A percentile compares a stretch with the other conserved stretches of the same genome.
phyloP scores from a whole-genome alignment of 2,797 vertebrate species.

The Gadopsis bispinosus region DNA sequence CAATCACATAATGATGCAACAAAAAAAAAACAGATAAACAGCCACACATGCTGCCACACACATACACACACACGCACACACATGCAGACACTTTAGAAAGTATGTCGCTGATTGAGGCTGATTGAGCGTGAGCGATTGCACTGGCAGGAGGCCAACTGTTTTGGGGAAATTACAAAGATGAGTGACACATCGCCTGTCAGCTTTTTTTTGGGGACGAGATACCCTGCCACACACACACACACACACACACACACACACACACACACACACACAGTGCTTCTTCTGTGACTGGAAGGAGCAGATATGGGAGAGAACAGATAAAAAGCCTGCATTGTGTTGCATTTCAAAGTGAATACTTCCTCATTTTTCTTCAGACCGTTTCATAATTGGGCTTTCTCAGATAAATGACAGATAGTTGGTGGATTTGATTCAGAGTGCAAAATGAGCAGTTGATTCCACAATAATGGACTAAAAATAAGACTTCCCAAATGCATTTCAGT shows the following conservation, averaged over 20 bases:
- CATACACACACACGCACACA: background rate
- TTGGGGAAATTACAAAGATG: conserved; percentile 67
- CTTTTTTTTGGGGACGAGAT: conserved; percentile 48
- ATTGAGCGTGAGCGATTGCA: conserved; percentile 61
- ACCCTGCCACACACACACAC: conserved; percentile 3
- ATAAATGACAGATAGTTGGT: conserved; percentile 37
- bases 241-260: background rate
- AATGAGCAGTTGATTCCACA: conserved; percentile 27
- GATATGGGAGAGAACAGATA: conserved; percentile 35
- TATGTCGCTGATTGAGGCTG: conserved; percentile 72
- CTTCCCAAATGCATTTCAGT: conserved; percentile 6
- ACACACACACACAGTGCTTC: conserved; percentile 9
- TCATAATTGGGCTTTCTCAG: conserved; percentile 46
- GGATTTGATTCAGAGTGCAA: conserved; percentile 33
- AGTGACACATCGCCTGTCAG: conserved; percentile 64
- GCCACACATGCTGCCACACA: background rate
- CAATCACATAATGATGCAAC: conserved; percentile 45
- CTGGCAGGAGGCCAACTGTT: conserved; percentile 73
- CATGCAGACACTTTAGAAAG: conserved; percentile 44
- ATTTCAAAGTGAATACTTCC: conserved; percentile 57
- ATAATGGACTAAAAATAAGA: conserved; percentile 10
- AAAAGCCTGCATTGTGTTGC: conserved; percentile 37
- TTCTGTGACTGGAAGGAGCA: conserved; percentile 39
- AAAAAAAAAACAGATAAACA: conserved; percentile 39
- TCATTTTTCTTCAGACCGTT: conserved; percentile 35